phyloP scores from a whole-genome alignment of 2,797 vertebrate genomes.

The Eulemur albifrons region DNA sequence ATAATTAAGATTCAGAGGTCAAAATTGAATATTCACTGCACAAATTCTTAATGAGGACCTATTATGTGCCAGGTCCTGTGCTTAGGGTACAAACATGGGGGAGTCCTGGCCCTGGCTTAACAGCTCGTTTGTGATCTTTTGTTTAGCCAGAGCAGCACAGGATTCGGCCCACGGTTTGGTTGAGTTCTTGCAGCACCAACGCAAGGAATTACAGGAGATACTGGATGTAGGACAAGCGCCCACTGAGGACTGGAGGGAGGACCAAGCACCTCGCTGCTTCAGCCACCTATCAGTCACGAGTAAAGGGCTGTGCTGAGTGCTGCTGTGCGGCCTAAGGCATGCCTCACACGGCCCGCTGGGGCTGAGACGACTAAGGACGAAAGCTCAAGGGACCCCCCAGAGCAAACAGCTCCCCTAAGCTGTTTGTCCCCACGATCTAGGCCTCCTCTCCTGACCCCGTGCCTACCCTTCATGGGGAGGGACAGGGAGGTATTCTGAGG shows the following conservation, averaged over 20 bases:
- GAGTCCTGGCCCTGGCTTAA: too few relatives aligned
- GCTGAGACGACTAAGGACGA: background rate
- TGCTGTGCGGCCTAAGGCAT: fast-evolving
- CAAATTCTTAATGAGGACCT: background rate
- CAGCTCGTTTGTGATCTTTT: background rate
- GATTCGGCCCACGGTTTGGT: background rate
- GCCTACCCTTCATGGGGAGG: fast-evolving
- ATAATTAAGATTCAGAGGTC: background rate
- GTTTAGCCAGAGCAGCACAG: background rate
- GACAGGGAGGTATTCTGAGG: background rate
- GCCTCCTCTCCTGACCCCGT: background rate
- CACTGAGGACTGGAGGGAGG: fast-evolving
- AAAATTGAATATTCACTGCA: background rate
- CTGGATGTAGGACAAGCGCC: background rate
- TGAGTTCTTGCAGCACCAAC: background rate
- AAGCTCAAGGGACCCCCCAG: background rate
- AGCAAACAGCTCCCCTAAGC: background rate
- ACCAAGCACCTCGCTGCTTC: background rate
- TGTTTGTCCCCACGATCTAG: background rate
- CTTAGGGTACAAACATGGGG: background rate
- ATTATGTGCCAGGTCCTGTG: background rate
- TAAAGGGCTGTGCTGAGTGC: background rate
- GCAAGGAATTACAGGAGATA: background rate
- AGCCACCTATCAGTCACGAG: background rate
- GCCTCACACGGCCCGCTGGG: background rate